Evolutionary conservation across 2,113 vertebrate genomes (phyloP).

Genomic region (Centropus unirufus): DNA sequence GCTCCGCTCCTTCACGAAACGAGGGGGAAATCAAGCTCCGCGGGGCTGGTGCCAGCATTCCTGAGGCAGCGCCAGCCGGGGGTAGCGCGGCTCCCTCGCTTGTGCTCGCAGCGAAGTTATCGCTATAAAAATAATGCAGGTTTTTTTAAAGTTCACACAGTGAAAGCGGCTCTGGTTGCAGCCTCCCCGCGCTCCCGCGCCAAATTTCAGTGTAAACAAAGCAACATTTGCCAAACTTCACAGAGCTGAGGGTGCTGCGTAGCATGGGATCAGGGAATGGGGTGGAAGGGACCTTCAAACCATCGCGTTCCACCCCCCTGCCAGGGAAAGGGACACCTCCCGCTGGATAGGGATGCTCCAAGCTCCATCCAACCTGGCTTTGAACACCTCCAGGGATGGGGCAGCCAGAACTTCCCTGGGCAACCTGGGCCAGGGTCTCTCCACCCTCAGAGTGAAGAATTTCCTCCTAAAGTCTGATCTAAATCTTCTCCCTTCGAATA

Average conservation of each 20-base stretch:
- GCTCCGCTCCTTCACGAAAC: too few relatives aligned
- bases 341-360: too few relatives aligned
- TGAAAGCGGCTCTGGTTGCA: background rate
- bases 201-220: slow-evolving; percentile 12
- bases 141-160: background rate
- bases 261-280: background rate
- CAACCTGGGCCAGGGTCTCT: too few relatives aligned
- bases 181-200: background rate
- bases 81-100: background rate
- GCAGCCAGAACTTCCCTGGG: too few relatives aligned
- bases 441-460: too few relatives aligned
- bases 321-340: too few relatives aligned
- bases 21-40: background rate
- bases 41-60: slow-evolving; percentile 11
- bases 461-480: too few relatives aligned
- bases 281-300: too few relatives aligned
- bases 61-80: background rate
- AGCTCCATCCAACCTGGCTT: too few relatives aligned
- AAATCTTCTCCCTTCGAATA: too few relatives aligned
- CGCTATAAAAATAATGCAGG: background rate
- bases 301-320: too few relatives aligned
- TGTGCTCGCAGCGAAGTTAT: slow-evolving; percentile 8
- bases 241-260: background rate
- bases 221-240: background rate
- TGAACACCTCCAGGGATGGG: too few relatives aligned